Evolutionary conservation across 2,113 vertebrate genomes (phyloP), one percentile per base, ranked within the genome.

Genomic region (Aspidoscelis tigris): DNA sequence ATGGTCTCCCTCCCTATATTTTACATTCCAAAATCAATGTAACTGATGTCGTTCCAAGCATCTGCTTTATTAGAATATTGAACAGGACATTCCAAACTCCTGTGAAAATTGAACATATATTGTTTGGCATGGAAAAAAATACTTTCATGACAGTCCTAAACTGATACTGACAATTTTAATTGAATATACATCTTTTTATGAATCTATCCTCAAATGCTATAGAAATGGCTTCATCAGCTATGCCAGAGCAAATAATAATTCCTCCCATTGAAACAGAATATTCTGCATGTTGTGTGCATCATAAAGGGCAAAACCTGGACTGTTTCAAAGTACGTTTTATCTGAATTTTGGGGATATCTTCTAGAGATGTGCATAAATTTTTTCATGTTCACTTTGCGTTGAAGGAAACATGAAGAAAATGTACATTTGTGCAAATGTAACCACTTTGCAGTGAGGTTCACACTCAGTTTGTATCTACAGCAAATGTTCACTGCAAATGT

Each of bases 131-230:
- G 44, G 33, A 7, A 72, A 5, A 5, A 24, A 10, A 80, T 3
- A 41, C 21, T 88, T 65, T 82, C 82, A 58, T 86, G 68, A 5
- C 73, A 47, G 44, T 83, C 82, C 69, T 65, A 65, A 77, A n/a
- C 86, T 14, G 78, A 73, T 81, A 81, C 87, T 76, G 53, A 3
- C 7, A 50, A 83, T 82, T 11, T 66, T 74, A 88, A 86, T 61
- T 75, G 0, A 84, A 79, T 78, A 78, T 66, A 1, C 12, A 2
- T 81, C 2, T 50, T 85, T 81, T 83, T 83, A 77, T 75, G 8
- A 87, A 83, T 71, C 50, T 84, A n/a, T 2, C 10, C 1, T 75
- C 86, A 14, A 75, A 47, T 89, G 89, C 43, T 39, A 33, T 1
- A 50, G 16, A 33, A 88, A 69, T n/a, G 3, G 0, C 0, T 87